Conservation (phyloP, 2,113 vertebrate genomes). For the Microcebus murinus region DNA sequence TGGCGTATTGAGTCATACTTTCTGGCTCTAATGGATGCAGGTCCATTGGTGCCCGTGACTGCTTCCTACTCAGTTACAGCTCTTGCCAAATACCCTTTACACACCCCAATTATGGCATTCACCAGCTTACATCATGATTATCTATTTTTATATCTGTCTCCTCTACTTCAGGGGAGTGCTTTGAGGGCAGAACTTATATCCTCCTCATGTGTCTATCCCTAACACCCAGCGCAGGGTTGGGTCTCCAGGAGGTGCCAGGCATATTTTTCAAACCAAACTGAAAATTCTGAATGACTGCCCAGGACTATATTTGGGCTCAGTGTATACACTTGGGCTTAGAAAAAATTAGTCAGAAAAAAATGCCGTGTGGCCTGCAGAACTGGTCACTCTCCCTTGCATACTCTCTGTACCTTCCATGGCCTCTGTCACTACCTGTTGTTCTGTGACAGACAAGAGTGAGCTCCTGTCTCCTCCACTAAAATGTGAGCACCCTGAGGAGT, state of each 20-base stretch:
- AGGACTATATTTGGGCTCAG: neutral
- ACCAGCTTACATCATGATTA: neutral
- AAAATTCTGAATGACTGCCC: neutral
- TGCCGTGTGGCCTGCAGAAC: rapidly evolving
- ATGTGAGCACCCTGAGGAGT: neutral
- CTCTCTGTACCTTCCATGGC: neutral
- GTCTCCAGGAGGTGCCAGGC: neutral
- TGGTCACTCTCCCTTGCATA: neutral
- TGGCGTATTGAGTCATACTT: neutral
- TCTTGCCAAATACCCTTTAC: neutral
- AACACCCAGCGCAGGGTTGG: too few relatives aligned
- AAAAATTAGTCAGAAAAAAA: neutral
- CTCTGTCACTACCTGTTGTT: neutral
- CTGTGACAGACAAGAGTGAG: neutral
- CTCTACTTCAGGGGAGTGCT: neutral
- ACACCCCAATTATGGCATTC: neutral
- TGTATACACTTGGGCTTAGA: too few relatives aligned
- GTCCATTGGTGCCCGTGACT: neutral
- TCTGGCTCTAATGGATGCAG: neutral
- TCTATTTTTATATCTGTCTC: neutral
- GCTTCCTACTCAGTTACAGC: neutral
- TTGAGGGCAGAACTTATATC: neutral
- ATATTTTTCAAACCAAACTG: neutral
- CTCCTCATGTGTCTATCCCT: neutral
- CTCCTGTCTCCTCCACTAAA: neutral